A percentile compares a stretch with the other conserved stretches of the same genome.
phyloP scores from a whole-genome alignment of 2,113 vertebrate species.

The Chaetura pelagica region DNA sequence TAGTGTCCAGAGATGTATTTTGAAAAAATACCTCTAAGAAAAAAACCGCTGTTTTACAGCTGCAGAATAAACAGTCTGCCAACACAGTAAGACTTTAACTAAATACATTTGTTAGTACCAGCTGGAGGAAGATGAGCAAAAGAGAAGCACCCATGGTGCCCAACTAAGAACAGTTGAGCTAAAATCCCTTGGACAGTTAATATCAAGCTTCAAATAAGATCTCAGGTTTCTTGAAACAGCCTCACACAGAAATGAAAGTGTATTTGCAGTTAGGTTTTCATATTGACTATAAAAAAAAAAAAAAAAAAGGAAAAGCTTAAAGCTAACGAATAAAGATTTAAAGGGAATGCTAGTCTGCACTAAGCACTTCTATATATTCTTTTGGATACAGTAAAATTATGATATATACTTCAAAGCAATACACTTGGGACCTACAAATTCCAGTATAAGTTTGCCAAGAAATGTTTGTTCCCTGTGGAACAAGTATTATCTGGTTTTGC shows the following conservation, averaged over 20 bases:
- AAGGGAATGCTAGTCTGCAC: not conserved
- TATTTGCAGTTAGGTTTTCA: not conserved
- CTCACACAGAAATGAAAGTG: not conserved
- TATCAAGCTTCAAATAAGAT: not conserved
- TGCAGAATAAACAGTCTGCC: not conserved
- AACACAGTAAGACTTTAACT: not conserved
- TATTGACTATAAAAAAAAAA: not conserved
- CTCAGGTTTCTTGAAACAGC: not conserved
- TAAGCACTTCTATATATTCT: not conserved
- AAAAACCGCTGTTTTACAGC: not conserved
- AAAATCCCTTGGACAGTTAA: not conserved
- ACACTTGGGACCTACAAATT: not conserved
- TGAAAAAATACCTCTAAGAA: not conserved
- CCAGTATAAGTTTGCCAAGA: not conserved
- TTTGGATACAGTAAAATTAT: not conserved
- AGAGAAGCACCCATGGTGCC: not conserved
- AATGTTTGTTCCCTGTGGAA: not conserved
- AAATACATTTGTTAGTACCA: not conserved
- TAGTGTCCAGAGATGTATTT: not conserved
- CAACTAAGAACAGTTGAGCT: not conserved
- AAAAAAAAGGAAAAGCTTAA: not conserved
- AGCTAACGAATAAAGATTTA: not conserved
- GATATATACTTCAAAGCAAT: not conserved
- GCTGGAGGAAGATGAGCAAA: not conserved
- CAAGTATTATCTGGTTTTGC: not conserved